Evolutionary conservation across 2,888 invertebrate genomes (phyloP), one percentile per base, ranked within the genome.

Genomic region (Mimachlamys varia): DNA sequence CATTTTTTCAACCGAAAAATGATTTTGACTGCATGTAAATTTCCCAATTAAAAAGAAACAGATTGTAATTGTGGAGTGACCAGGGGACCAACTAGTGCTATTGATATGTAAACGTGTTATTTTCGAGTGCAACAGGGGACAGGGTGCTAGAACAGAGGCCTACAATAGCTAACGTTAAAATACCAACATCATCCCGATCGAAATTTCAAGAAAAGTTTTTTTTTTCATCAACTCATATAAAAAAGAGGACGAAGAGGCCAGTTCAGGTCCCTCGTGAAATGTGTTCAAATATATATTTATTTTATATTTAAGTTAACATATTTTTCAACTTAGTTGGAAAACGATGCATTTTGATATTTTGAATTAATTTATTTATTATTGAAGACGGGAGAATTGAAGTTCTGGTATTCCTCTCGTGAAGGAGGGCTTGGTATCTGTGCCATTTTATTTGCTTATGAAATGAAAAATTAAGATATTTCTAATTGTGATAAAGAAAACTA

Each of bases 251-350:
- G 76, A 76, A 0, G 76, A 33, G 33, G 33, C 33, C 33, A 0
- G 22, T 33, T 33, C 27, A 76, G 76, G 76, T 76, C 76, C 33
- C 62, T 33, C 89, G 44, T 91, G 88, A 88, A 50, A 92, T 92
- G 92, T 92, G 92, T 92, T 92, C 92, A 92, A 91, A 90, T 88
- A 87, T 91, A 88, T 92, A 90, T 58, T 89, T 90, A 49, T 62
- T 55, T 92, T 90, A 91, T 90, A 92, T 91, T 90, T 62, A 91
- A 92, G 92, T 92, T 92, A 90, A 90, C 90, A 89, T 76, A 50
- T 90, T 55, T 62, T 90, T 92, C 92, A 92, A 92, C 92, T 53
- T 89, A 92, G 92, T 92, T 92, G 92, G 89, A 92, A 89, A 87
- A 76, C 37, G 76, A 53, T 89, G 88, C 88, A 89, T 89, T 91